These are phyloP conservation scores for Oxygymnocypris stewartii DNA, from an alignment of 2,113 vertebrate genomes.

Conservation along the genomic window DNA sequence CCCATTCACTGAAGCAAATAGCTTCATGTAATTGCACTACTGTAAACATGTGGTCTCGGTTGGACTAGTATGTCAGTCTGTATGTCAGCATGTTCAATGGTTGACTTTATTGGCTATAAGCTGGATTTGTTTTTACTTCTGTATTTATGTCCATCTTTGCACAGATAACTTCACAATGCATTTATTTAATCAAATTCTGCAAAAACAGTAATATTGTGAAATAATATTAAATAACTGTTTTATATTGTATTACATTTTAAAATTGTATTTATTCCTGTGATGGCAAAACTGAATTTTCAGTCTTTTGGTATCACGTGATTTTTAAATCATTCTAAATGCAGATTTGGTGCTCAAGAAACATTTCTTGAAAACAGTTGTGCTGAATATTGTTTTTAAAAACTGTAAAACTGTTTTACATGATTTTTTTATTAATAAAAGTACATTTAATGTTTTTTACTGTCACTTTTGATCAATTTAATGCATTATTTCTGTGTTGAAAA, in stretches of 20 bases:
- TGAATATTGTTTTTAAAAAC: not conserved
- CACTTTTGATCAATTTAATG: no score
- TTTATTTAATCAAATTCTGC: not conserved
- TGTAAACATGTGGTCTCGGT: conserved; percentile 24
- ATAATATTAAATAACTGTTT: not conserved
- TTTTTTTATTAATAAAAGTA: not conserved
- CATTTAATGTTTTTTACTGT: no score
- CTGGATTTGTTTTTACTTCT: not conserved
- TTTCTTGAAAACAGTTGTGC: not conserved
- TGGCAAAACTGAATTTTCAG: not conserved
- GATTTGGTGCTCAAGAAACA: not conserved
- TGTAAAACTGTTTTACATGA: not conserved
- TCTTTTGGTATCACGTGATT: not conserved
- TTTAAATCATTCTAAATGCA: not conserved
- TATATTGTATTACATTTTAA: not conserved
- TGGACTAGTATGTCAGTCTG: conserved; percentile 1
- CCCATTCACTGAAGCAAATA: conserved; percentile 44
- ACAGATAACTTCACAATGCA: not conserved
- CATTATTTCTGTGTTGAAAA: no score
- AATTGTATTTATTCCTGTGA: not conserved
- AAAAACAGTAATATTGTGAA: not conserved
- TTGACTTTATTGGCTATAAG: not conserved
- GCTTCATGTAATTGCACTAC: conserved; percentile 31
- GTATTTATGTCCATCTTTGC: not conserved
- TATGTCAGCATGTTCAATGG: conserved; percentile 9